A percentile compares a stretch with the other conserved stretches of the same genome.
Conservation (phyloP, 1,140 invertebrate genomes). For the Calliphora vicina region DNA sequence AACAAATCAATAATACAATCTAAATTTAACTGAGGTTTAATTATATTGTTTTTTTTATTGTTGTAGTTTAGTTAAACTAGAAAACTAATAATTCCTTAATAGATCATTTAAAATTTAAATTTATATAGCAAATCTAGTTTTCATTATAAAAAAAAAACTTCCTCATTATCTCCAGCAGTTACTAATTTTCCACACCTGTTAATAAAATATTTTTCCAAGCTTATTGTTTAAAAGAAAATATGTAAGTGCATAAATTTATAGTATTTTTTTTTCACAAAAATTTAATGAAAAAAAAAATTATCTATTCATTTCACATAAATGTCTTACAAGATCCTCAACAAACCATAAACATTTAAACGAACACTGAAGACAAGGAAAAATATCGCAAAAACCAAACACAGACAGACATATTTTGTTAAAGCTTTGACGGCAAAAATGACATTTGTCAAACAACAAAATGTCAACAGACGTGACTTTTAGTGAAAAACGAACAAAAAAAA, state of each 20-base stretch:
- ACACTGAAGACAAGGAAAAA: too few species aligned
- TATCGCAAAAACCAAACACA: background rate
- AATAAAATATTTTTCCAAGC: background rate
- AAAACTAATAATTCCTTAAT: too few species aligned
- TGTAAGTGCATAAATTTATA: background rate
- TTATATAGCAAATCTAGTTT: too few species aligned
- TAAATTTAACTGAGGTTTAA: too few species aligned
- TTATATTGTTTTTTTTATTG: too few species aligned
- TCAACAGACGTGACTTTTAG: conserved; percentile 32
- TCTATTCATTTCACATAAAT: conserved; percentile 27
- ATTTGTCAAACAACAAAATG: conserved; percentile 33
- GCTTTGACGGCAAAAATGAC: conserved; percentile 30
- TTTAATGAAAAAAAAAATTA: background rate
- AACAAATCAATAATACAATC: too few species aligned
- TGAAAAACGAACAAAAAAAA: background rate
- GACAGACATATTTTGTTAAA: background rate
- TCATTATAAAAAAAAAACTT: too few species aligned
- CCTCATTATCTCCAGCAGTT: too few species aligned
- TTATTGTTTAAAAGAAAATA: background rate
- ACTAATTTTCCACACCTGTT: conserved; percentile 5
- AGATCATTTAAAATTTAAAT: too few species aligned
- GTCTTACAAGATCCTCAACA: conserved; percentile 27
- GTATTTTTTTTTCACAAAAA: background rate
- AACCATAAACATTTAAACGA: background rate
- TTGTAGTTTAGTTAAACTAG: too few species aligned